Evolutionary conservation across 2,888 invertebrate genomes (phyloP).

Genomic region (Drosophila mulleri): DNA sequence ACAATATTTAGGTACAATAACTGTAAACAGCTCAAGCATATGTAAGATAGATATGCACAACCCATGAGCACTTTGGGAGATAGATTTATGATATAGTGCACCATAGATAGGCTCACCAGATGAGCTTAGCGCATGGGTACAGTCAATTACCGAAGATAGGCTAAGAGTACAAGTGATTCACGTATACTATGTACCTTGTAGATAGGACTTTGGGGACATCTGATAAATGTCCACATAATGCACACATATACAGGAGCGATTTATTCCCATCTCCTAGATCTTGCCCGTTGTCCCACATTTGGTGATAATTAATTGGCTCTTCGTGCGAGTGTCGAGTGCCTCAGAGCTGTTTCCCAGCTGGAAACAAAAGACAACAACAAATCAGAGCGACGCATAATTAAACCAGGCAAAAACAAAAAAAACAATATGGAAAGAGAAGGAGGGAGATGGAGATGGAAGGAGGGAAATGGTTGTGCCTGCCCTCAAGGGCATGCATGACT

Average conservation of each 20-base stretch:
- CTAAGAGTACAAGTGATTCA: background rate
- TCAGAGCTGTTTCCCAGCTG: slow-evolving; percentile 16
- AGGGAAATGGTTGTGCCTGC: background rate
- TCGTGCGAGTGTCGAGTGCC: slow-evolving; percentile 47
- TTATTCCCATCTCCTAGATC: background rate
- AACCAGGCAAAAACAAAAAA: slow-evolving; percentile 31
- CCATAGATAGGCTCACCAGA: background rate
- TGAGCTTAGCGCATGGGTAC: background rate
- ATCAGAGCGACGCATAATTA: slow-evolving; percentile 56
- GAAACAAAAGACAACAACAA: slow-evolving; percentile 39
- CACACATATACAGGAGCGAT: background rate
- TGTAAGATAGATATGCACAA: no score
- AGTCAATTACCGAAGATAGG: background rate
- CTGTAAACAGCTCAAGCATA: no score
- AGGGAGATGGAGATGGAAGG: background rate
- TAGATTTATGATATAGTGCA: no score
- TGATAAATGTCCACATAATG: background rate
- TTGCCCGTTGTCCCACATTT: slow-evolving; percentile 30
- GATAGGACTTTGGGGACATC: background rate
- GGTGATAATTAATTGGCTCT: slow-evolving; percentile 67
- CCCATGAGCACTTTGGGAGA: background rate
- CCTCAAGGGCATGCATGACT: slow-evolving; percentile 55
- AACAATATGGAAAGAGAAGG: slow-evolving; percentile 8
- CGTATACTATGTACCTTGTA: background rate
- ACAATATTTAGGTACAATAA: no score